Base-by-base conservation (phyloP, 2,113 vertebrate species). In the Eptesicus fuscus region DNA sequence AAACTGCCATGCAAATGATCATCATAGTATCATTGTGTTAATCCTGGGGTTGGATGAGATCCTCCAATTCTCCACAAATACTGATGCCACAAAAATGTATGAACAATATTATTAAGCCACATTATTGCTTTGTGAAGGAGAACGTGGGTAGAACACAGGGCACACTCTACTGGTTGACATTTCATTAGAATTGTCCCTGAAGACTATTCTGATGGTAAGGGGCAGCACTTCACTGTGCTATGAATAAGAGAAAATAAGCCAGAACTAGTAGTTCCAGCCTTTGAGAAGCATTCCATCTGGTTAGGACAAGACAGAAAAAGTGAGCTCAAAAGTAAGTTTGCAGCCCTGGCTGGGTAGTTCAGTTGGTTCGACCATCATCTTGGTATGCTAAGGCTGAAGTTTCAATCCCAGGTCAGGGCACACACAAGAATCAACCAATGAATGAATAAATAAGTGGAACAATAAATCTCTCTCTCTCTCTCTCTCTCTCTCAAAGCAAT, bases 181-280 rank as follows among this genome's bases (percentile, higher is more conserved):
- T 83, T 67, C 18, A 17, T 74, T 77, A 69, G 23, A 71, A 69
- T 18, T 53, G 40, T 59, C 69, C 9, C 14, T 53, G 22, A 51
- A 61, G 40, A 35, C 23, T 85, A 59, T 85, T 80, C 79, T 37
- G 7, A 84, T 59, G 18, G 0, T 73, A 53, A 61, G 8, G 4
- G 4, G 14, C 30, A 63, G 1, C 28, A 32, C 28, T 63, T n/a
- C 49, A 59, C 30, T 49, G 11, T 22, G 4, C 32, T 71, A 14
- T 16, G 8, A 78, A 35, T 63, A 49, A 90, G 9, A 42, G 9
- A 30, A 77, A 84, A 47, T 12, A 47, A 90, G 0, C 12, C 3
- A 1, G 7, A 1, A n/a, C 13, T 59, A 7, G 18, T 20, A 63
- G 9, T 4, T 11, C 11, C 2, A 9, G 9, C 0, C 9, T 53